These are phyloP conservation scores for Zapornia atra DNA, from an alignment of 2,113 vertebrate genomes.

Conservation along the genomic window DNA sequence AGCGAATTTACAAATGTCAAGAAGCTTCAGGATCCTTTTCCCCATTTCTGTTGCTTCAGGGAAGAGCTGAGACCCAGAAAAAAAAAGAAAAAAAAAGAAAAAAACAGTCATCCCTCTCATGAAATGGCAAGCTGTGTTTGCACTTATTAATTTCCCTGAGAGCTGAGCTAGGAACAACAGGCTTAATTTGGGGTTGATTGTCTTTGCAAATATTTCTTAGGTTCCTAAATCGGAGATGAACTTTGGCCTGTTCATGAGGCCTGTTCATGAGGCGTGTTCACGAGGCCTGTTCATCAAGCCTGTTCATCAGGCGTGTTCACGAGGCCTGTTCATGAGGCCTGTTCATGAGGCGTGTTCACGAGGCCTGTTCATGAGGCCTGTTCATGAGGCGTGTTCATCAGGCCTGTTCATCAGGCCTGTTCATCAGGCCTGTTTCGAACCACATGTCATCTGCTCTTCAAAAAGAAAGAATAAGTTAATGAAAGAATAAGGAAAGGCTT, in stretches of 20 bases:
- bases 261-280: no score
- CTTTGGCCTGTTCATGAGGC: no score
- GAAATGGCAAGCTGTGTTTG: conserved; percentile 23
- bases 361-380: no score
- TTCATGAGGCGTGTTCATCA: no score
- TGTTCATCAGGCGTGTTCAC: no score
- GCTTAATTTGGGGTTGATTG: not conserved
- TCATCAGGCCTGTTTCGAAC: not conserved
- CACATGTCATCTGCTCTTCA: not conserved
- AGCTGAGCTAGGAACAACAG: not conserved
- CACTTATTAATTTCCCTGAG: not conserved
- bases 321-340: no score
- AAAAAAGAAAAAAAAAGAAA: not conserved
- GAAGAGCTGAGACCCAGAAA: not conserved
- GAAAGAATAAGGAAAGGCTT: not conserved
- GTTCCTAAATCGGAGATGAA: not conserved
- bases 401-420: no score
- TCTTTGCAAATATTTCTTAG: conserved; percentile 8
- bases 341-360: no score
- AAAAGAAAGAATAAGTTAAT: not conserved
- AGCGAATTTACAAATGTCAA: conserved; percentile 52
- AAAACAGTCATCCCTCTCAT: not conserved
- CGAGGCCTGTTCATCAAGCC: no score
- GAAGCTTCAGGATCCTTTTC: conserved; percentile 23
- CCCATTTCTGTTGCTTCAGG: conserved; percentile 37